phyloP scores from a whole-genome alignment of 2,113 vertebrate genomes.

The Egretta garzetta region DNA sequence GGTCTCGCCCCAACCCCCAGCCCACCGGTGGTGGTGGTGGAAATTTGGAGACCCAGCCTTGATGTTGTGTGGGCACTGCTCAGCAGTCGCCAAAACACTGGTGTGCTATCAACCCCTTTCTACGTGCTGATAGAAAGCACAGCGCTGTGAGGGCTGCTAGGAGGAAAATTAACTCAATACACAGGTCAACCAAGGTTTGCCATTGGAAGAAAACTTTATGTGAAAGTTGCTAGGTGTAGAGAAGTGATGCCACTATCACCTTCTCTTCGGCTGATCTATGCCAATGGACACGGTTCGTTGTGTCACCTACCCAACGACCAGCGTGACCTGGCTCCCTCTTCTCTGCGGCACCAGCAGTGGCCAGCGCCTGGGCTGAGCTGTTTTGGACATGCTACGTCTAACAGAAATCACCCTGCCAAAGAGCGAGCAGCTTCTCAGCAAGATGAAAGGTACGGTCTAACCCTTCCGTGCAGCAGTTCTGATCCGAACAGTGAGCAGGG shows the following conservation, averaged over 20 bases:
- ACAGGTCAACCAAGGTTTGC: neutral
- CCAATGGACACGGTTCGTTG: accelerated
- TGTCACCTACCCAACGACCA: neutral
- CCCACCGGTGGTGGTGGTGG: too few species aligned
- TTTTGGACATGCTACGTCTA: neutral
- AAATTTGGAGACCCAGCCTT: too few species aligned
- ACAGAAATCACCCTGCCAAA: neutral
- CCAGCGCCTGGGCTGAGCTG: neutral
- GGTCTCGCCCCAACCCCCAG: too few species aligned
- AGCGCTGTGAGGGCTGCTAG: too few species aligned
- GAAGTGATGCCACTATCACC: neutral
- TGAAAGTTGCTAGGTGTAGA: neutral
- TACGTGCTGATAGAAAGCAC: too few species aligned
- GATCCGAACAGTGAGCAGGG: accelerated
- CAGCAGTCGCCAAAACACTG: too few species aligned
- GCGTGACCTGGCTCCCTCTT: neutral
- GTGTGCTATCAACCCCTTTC: too few species aligned
- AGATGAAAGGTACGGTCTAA: neutral
- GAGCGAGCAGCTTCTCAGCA: neutral
- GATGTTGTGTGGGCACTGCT: too few species aligned
- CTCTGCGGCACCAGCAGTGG: neutral
- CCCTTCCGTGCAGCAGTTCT: neutral
- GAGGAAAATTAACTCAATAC: too few species aligned
- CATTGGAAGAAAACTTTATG: neutral
- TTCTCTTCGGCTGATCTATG: neutral